These are phyloP conservation scores for Mesembrinibis cayennensis DNA, from an alignment of 2,113 vertebrate genomes.

Conservation along the genomic window DNA sequence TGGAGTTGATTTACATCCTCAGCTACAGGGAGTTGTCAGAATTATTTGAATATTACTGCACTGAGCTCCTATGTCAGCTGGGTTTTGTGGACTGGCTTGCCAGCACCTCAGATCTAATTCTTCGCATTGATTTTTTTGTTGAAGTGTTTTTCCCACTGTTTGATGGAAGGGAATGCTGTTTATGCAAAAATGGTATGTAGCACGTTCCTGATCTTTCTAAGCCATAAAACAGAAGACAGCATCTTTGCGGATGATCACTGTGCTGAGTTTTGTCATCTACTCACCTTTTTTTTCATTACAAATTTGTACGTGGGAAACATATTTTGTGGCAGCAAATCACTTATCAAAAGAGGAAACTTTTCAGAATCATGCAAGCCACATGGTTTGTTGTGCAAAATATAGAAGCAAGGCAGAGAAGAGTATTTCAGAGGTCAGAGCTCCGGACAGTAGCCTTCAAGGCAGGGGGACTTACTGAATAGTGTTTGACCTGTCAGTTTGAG, in stretches of 20 bases:
- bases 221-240: not conserved
- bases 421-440: not conserved
- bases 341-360: not conserved
- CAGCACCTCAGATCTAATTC: not conserved
- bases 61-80: not conserved
- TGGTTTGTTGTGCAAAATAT: not conserved
- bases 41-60: not conserved
- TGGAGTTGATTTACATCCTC: conserved; percentile 17
- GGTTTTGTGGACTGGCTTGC: not conserved
- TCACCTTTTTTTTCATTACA: not conserved
- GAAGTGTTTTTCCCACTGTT: not conserved
- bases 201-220: not conserved
- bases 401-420: not conserved
- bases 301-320: not conserved
- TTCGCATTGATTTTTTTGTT: not conserved
- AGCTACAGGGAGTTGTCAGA: not conserved
- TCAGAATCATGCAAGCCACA: not conserved
- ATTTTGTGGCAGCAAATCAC: not conserved
- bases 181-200: not conserved
- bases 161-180: not conserved
- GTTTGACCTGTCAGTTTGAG: not conserved
- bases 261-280: not conserved
- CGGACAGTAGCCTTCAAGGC: not conserved
- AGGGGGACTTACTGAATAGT: not conserved
- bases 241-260: not conserved